Conservation (phyloP, 1,140 invertebrate genomes). For the Harlomillsia oculata region DNA sequence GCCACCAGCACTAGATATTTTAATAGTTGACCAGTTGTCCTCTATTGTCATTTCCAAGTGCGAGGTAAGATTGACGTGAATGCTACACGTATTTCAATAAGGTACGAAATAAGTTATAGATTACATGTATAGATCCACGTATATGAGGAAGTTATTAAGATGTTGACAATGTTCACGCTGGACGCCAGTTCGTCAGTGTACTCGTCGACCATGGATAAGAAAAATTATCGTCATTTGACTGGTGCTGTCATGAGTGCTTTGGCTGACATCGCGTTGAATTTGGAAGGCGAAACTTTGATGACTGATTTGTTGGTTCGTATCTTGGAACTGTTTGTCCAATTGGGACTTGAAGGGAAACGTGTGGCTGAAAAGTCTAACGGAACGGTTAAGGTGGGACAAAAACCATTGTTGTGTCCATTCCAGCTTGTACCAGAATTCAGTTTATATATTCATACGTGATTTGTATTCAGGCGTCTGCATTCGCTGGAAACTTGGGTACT, state of each 20-base stretch:
- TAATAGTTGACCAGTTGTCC: conserved; percentile 94
- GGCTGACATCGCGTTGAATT: conserved; percentile 85
- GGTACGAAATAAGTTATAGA: too few relatives aligned
- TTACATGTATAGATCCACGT: conserved; percentile 50
- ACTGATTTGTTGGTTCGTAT: conserved; percentile 76
- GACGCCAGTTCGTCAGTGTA: conserved; percentile 87
- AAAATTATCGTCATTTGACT: conserved; percentile 66
- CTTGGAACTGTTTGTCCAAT: conserved; percentile 91
- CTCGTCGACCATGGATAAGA: conserved; percentile 45
- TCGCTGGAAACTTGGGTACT: conserved; percentile 92
- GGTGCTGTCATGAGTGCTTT: conserved; percentile 88
- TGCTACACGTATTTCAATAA: conserved; percentile 1
- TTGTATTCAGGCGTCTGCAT: conserved; percentile 63
- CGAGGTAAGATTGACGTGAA: conserved; percentile 44
- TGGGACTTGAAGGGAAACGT: conserved; percentile 90
- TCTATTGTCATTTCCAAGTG: conserved; percentile 92
- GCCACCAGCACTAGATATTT: conserved; percentile 66
- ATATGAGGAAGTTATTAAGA: conserved; percentile 92
- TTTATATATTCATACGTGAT: conserved; percentile 35
- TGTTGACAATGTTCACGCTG: conserved; percentile 91
- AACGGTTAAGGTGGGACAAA: conserved; percentile 48
- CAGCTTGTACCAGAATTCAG: too few relatives aligned
- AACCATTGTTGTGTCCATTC: too few relatives aligned
- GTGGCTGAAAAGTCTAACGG: conserved; percentile 75
- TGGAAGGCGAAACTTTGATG: conserved; percentile 76